Evolutionary conservation across 1,140 invertebrate genomes (phyloP).

Genomic region (Bombus confusus): DNA sequence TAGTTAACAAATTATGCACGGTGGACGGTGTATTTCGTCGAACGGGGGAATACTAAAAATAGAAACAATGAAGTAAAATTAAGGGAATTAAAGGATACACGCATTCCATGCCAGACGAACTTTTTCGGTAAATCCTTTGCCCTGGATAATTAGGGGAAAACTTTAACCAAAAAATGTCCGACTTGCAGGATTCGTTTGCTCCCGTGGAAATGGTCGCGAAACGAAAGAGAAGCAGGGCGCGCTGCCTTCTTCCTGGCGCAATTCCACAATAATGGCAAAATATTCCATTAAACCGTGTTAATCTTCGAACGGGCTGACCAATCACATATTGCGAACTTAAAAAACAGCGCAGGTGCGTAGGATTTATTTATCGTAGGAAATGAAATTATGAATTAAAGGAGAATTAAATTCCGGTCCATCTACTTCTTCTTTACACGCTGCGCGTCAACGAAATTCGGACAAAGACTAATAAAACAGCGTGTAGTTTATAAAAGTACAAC

Average conservation of each 20-base stretch:
- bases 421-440: not conserved
- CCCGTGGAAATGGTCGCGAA: not conserved
- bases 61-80: slow-evolving; percentile 18
- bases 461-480: not conserved
- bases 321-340: not conserved
- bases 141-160: slow-evolving; percentile 35
- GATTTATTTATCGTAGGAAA: not conserved
- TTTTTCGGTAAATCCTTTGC: slow-evolving; percentile 6
- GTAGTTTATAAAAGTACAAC: not conserved
- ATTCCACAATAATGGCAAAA: too few species aligned
- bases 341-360: not conserved
- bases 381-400: not conserved
- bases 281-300: slow-evolving; percentile 24
- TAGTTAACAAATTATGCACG: slow-evolving; percentile 8
- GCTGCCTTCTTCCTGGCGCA: not conserved
- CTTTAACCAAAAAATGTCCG: slow-evolving; percentile 16
- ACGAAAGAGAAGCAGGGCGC: too few species aligned
- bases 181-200: not conserved
- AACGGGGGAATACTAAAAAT: not conserved
- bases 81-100: not conserved
- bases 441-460: not conserved
- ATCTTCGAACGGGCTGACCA: not conserved
- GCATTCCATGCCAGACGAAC: not conserved
- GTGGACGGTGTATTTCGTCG: not conserved
- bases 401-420: not conserved